These are phyloP conservation scores for Crax fasciolata DNA, from an alignment of 2,797 vertebrate genomes.

Conservation along the genomic window DNA sequence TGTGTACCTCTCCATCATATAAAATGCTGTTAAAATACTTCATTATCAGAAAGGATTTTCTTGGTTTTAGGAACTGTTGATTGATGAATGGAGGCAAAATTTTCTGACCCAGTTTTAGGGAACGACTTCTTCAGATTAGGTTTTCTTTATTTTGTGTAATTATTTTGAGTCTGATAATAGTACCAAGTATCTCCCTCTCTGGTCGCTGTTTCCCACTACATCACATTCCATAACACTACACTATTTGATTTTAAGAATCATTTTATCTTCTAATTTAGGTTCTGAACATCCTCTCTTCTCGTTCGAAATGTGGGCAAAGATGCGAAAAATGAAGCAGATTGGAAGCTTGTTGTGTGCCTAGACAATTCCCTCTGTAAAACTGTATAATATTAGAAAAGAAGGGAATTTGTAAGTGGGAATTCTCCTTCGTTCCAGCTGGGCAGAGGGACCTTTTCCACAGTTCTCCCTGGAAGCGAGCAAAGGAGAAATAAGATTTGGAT, in stretches of 20 bases:
- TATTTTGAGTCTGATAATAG: neutral
- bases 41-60: constrained; percentile 13
- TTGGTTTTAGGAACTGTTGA: neutral
- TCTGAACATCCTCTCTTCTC: neutral
- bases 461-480: neutral
- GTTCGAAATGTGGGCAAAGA: neutral
- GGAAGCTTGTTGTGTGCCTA: neutral
- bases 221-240: neutral
- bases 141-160: constrained; percentile 38
- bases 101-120: constrained; percentile 1
- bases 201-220: neutral
- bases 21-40: constrained; percentile 46
- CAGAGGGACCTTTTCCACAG: neutral
- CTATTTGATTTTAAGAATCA: neutral
- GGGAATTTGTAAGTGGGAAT: neutral
- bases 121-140: neutral
- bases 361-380: neutral
- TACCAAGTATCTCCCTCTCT: neutral
- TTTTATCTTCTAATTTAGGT: neutral
- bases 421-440: neutral
- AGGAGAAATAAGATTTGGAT: neutral
- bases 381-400: neutral
- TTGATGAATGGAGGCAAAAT: neutral
- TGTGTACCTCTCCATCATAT: neutral
- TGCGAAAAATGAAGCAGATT: neutral